Percentiles rank a stretch among this genome's conserved stretches.
phyloP scores from a whole-genome alignment of 2,888 invertebrate genomes.

The Julus scandinavius region DNA sequence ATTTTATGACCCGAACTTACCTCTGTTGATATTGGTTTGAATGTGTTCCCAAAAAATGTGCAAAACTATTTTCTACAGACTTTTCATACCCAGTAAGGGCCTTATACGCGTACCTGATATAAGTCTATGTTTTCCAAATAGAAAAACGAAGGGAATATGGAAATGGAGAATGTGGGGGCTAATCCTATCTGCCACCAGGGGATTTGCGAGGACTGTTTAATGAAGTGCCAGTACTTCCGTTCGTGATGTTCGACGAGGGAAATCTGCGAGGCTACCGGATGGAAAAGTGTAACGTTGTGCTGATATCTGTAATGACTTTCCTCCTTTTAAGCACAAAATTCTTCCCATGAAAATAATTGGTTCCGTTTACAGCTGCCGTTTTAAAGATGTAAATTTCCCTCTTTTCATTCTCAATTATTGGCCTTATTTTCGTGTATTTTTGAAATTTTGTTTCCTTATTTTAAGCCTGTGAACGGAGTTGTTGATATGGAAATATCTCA shows the following conservation, averaged over 20 bases:
- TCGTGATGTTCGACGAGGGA: neutral
- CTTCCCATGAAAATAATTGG: neutral
- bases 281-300: neutral
- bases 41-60: no score
- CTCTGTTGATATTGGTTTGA: no score
- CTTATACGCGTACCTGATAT: no score
- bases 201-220: slow-evolving; percentile 24
- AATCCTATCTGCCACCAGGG: slow-evolving; percentile 23
- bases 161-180: neutral
- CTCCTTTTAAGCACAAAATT: neutral
- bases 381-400: neutral
- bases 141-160: neutral
- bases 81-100: no score
- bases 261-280: neutral
- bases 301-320: slow-evolving; percentile 22
- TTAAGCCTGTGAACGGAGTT: neutral
- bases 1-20: no score
- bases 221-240: slow-evolving; percentile 37
- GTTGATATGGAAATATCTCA: no score
- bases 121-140: no score
- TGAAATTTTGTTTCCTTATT: neutral
- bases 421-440: neutral
- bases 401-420: neutral
- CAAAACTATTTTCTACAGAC: no score
- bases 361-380: neutral